Evolutionary conservation across 1,140 invertebrate genomes (phyloP).

Genomic region (Drosophila arizonae): DNA sequence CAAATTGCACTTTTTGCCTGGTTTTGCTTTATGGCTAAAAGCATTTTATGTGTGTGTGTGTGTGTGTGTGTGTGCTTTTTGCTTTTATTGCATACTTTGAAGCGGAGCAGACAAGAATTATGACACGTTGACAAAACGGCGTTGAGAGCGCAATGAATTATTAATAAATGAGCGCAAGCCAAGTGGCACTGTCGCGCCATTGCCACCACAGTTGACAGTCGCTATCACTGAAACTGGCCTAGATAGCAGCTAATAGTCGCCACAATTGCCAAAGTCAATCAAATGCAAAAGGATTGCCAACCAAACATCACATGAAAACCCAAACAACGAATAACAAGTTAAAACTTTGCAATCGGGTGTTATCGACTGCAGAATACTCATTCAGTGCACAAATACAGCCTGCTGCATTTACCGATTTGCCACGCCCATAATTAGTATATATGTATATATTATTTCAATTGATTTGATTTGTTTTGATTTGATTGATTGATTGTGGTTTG

Average conservation of each 20-base stretch:
- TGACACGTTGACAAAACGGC: conserved; percentile 60
- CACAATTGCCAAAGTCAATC: conserved; percentile 32
- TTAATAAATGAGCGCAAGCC: conserved; percentile 47
- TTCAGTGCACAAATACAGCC: no score
- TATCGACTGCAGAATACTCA: no score
- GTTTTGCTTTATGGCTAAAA: conserved; percentile 15
- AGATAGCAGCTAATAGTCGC: conserved; percentile 5
- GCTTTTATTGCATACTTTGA: conserved; percentile 43
- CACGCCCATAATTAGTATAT: no score
- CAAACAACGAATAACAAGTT: no score
- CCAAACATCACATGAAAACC: conserved; percentile 4
- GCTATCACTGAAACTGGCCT: not conserved
- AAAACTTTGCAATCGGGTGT: no score
- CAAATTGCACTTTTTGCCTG: conserved; percentile 25
- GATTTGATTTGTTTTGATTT: no score
- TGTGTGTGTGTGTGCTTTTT: no score
- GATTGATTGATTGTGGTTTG: no score
- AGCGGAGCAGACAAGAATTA: conserved; percentile 66
- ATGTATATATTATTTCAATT: no score
- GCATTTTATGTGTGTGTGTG: not conserved
- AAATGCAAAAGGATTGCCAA: conserved; percentile 43
- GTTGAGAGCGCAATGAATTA: conserved; percentile 74
- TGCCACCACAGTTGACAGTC: conserved; percentile 5
- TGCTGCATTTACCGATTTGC: no score
- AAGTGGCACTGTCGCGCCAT: no score